phyloP scores from a whole-genome alignment of 1,140 invertebrate species.

The Trypoxylus dichotomus region DNA sequence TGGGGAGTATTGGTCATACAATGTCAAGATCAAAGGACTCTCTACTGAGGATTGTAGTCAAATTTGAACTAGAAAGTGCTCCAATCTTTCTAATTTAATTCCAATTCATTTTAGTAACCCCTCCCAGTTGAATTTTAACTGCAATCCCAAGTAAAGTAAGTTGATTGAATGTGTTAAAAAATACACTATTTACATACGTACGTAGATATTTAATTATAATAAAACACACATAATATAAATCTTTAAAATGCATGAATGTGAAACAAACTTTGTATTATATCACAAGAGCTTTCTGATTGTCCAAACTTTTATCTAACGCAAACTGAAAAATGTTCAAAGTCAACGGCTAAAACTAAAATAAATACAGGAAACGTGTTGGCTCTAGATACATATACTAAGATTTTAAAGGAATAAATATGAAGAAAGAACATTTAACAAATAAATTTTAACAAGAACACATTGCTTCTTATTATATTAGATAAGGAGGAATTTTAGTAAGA shows the following conservation, averaged over 20 bases:
- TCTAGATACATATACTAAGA: neutral
- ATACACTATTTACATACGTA: too few species aligned
- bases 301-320: neutral
- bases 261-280: neutral
- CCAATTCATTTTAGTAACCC: too few species aligned
- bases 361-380: neutral
- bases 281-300: constrained; percentile 10
- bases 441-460: neutral
- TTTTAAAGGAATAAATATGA: neutral
- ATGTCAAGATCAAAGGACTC: too few species aligned
- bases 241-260: neutral
- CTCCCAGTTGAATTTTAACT: too few species aligned
- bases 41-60: too few species aligned
- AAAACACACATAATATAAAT: neutral
- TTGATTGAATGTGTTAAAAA: too few species aligned
- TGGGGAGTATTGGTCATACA: too few species aligned
- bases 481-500: neutral
- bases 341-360: neutral
- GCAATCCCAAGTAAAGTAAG: too few species aligned
- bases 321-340: neutral
- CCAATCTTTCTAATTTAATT: too few species aligned
- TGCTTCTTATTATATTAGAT: neutral
- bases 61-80: too few species aligned
- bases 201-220: neutral
- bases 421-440: neutral